Conservation (phyloP, 1,140 invertebrate species). For the Chironomus striatipennis region DNA sequence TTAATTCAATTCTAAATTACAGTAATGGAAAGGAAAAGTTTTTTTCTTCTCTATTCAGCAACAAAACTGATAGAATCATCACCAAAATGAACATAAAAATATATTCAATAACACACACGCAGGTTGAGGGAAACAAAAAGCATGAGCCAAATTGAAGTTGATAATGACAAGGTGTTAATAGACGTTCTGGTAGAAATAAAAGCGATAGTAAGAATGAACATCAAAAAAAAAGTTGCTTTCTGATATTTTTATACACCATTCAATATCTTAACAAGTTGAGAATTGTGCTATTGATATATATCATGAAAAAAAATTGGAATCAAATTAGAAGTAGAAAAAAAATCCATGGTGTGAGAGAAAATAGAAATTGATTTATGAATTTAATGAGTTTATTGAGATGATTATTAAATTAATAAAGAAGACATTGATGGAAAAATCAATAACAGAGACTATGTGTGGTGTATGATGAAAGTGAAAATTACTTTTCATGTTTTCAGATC, state of each 20-base stretch:
- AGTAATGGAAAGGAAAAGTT: not conserved
- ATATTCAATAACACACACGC: not conserved
- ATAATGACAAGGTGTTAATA: constrained; percentile 20
- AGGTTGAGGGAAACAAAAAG: not conserved
- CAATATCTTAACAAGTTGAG: not conserved
- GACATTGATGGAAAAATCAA: not conserved
- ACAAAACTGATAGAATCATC: not conserved
- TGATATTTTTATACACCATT: too few relatives aligned
- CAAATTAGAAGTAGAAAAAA: not conserved
- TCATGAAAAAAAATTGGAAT: not conserved
- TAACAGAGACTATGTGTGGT: not conserved
- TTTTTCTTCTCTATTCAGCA: too few relatives aligned
- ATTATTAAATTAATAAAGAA: constrained; percentile 2
- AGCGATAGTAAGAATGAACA: too few relatives aligned
- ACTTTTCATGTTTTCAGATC: too few relatives aligned
- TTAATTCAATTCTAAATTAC: not conserved
- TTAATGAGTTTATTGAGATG: constrained; percentile 2
- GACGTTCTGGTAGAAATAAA: not conserved
- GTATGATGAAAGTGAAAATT: too few relatives aligned
- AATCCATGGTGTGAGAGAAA: not conserved
- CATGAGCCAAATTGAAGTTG: not conserved
- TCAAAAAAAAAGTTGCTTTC: not conserved
- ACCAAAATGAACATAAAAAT: not conserved
- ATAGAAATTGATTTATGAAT: constrained; percentile 9
- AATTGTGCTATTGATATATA: not conserved